Evolutionary conservation across 1,140 invertebrate species (phyloP).

Genomic region (Brachionus angularis): DNA sequence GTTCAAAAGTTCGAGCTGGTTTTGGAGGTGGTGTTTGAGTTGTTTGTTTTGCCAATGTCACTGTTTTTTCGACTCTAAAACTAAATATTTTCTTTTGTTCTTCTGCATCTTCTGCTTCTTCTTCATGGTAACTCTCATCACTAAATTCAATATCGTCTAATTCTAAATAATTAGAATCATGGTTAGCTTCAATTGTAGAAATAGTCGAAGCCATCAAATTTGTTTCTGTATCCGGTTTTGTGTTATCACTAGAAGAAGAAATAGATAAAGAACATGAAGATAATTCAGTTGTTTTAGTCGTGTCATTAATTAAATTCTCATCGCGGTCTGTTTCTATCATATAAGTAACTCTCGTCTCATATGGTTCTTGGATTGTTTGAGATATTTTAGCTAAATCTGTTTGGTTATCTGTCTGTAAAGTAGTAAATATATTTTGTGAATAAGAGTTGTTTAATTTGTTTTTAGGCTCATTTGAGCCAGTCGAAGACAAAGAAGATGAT

Average conservation of each 20-base stretch:
- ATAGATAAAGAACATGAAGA: background rate
- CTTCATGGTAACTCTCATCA: constrained; percentile 4
- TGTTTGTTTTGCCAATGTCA: background rate
- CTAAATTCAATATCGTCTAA: background rate
- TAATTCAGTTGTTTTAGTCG: background rate
- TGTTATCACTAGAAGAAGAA: background rate
- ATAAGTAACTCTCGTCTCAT: constrained; percentile 7
- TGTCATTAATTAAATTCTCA: background rate
- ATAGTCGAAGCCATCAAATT: background rate
- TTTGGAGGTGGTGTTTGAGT: constrained; percentile 1
- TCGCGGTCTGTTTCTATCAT: background rate
- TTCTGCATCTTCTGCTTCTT: background rate
- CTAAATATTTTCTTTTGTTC: background rate
- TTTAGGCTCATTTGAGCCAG: background rate
- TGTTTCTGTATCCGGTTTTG: too few species aligned
- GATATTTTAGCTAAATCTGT: too few species aligned
- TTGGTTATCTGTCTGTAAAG: too few species aligned
- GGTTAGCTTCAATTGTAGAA: background rate
- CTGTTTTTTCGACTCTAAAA: background rate
- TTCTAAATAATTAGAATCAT: background rate
- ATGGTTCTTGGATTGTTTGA: constrained; percentile 7
- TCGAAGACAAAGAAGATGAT: constrained; percentile 1
- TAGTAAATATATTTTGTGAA: too few species aligned
- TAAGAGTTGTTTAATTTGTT: background rate
- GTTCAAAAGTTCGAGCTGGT: constrained; percentile 38